Evolutionary conservation across 2,113 vertebrate genomes (phyloP), one percentile per base, ranked within the genome.

Genomic region (Xiphophorus maculatus): DNA sequence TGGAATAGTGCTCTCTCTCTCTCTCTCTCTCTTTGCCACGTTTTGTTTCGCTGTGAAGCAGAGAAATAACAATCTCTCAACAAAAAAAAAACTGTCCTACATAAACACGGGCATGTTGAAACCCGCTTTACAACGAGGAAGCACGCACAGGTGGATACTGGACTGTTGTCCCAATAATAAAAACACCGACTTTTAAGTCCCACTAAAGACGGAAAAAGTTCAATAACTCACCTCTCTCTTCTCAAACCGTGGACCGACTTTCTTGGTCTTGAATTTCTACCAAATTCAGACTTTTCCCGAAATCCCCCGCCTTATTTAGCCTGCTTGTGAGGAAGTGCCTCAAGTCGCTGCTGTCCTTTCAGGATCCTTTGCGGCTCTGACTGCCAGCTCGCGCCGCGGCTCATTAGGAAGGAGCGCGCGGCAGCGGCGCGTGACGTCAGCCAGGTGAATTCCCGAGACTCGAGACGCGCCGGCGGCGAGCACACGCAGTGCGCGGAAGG

Each of bases 291-390:
- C 27, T 7, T 5, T 51, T 37, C 28, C 28, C 25, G 27, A 62
- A 51, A 62, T 79, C 3, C 30, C 63, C 66, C 4, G 1, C 22
- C 25, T 63, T 42, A 15, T 60, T 4, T 10, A n/a, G 51, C 22
- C 51, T 25, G 51, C 65, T 71, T 87, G 87, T 87, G 42, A 92
- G 92, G 91, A 94, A 90, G 91, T 91, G 83, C 42, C 63, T 3
- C 5, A 48, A 37, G 7, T 17, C 4, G 10, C 77, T 8, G 77
- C 67, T 27, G n/a, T 60, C 67, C 28, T 35, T 22, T 30, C 30
- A 14, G 3, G 14, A 42, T 65, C 62, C 12, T 73, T 73, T 4
- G 64, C 5, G 2, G 2, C 3, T 66, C 64, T 27, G 29, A 1
- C 22, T 35, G 60, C 4, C 66, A 48, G 79, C 25, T 33, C 29